Conservation (phyloP, 2,888 invertebrate species). For the Galerucella pusilla region DNA sequence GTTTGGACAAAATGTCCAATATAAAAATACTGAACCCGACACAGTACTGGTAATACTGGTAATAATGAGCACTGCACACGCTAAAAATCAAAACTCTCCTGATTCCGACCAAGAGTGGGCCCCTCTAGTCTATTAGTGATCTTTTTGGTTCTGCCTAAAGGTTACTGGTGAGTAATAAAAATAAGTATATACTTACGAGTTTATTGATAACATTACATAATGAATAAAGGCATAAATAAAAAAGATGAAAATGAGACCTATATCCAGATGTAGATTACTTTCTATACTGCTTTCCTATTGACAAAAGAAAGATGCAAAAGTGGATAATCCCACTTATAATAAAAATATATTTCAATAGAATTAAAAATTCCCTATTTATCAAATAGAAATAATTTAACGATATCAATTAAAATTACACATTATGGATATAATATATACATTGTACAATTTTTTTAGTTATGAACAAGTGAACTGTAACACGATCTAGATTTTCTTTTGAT, state of each 20-base stretch:
- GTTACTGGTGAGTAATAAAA: background rate
- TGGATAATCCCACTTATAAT: slow-evolving; percentile 46
- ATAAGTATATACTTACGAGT: slow-evolving; percentile 29
- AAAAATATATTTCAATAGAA: slow-evolving; percentile 44
- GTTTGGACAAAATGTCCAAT: too few relatives aligned
- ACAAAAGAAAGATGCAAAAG: slow-evolving; percentile 25
- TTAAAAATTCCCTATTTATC: slow-evolving; percentile 41
- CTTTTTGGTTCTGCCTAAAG: background rate
- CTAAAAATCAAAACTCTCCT: too few relatives aligned
- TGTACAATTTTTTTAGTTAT: slow-evolving; percentile 49
- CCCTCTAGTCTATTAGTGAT: too few relatives aligned
- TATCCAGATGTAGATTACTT: slow-evolving; percentile 37
- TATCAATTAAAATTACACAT: slow-evolving; percentile 45
- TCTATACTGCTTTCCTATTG: slow-evolving; percentile 35
- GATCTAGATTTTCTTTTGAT: slow-evolving; percentile 25
- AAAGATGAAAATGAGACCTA: slow-evolving; percentile 42
- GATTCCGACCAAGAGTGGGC: too few relatives aligned
- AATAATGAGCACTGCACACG: too few relatives aligned
- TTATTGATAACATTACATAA: slow-evolving; percentile 51
- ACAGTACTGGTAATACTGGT: too few relatives aligned
- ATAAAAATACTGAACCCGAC: too few relatives aligned
- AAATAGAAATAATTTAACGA: slow-evolving; percentile 49
- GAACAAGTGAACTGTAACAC: slow-evolving; percentile 48
- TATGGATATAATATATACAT: slow-evolving; percentile 48
- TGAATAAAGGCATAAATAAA: slow-evolving; percentile 48